Percentiles rank a stretch among this genome's conserved stretches.
Conservation (phyloP, 23 tunicate genomes). For the Ciona savignyi region DNA sequence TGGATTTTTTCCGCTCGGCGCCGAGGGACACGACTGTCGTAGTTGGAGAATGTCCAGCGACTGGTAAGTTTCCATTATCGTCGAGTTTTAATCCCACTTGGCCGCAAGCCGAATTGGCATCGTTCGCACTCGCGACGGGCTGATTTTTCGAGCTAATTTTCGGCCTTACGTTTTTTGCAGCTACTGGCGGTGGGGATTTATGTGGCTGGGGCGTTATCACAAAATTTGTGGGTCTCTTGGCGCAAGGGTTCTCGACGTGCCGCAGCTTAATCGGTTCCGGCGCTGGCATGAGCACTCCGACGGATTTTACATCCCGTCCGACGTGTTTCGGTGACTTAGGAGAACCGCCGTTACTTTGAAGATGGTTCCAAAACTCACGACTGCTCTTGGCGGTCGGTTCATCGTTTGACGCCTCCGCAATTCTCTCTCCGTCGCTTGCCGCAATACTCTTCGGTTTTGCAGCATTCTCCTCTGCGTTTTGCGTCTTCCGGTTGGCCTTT, state of each 20-base stretch:
- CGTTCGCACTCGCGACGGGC: background rate
- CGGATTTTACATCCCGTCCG: background rate
- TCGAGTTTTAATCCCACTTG: background rate
- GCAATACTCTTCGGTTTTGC: background rate
- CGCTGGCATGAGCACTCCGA: background rate
- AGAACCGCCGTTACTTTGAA: conserved; percentile 2
- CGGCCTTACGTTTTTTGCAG: background rate
- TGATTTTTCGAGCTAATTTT: no score
- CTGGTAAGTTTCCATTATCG: background rate
- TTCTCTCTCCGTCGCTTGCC: background rate
- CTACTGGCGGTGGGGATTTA: background rate
- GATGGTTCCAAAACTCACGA: conserved; percentile 11
- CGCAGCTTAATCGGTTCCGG: background rate
- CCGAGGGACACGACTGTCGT: background rate
- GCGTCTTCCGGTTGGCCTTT: background rate
- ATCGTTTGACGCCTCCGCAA: background rate
- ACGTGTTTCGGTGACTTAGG: background rate
- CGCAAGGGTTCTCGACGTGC: background rate
- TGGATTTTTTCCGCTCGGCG: background rate
- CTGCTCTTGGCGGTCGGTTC: conserved; percentile 22
- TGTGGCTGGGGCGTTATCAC: background rate
- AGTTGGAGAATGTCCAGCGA: background rate
- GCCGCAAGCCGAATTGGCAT: background rate
- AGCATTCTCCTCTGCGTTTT: background rate
- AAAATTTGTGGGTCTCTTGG: background rate